Conservation (phyloP, 2,888 invertebrate species). For the Nomada flava region DNA sequence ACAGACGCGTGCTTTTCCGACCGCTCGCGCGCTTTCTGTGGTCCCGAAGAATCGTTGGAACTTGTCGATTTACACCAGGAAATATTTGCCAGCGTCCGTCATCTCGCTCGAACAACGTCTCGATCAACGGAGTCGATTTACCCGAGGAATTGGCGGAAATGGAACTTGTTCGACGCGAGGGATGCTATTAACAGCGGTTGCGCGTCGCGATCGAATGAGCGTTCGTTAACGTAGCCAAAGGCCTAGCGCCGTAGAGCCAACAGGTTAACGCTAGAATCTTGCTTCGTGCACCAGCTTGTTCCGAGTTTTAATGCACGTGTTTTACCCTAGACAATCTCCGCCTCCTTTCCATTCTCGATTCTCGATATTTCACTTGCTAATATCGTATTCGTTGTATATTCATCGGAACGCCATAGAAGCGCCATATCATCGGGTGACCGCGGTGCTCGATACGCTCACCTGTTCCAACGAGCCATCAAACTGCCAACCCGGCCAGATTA, state of each 20-base stretch:
- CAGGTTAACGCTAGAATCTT: constrained; percentile 65
- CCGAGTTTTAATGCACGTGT: constrained; percentile 65
- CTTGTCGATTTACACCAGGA: constrained; percentile 36
- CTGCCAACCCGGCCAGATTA: not conserved
- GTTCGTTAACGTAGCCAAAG: constrained; percentile 23
- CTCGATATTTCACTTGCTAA: constrained; percentile 78
- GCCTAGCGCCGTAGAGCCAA: constrained; percentile 62
- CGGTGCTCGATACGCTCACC: constrained; percentile 45
- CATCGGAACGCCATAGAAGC: constrained; percentile 65
- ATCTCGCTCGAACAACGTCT: constrained; percentile 27
- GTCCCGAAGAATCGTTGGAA: constrained; percentile 14
- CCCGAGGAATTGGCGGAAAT: not conserved
- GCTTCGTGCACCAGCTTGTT: constrained; percentile 56
- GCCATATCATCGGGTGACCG: constrained; percentile 46
- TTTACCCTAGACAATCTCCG: constrained; percentile 53
- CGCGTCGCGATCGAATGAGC: not conserved
- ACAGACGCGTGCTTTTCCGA: constrained; percentile 51
- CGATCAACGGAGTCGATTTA: constrained; percentile 25
- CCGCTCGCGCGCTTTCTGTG: constrained; percentile 8
- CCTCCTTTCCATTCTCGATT: constrained; percentile 35
- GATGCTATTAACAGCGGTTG: not conserved
- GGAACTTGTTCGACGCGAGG: not conserved
- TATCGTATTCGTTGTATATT: constrained; percentile 79
- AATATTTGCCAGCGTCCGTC: constrained; percentile 49
- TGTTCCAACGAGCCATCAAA: constrained; percentile 27